Base-by-base conservation (phyloP, 2,797 vertebrate genomes). In the Margarornis squamiger region DNA sequence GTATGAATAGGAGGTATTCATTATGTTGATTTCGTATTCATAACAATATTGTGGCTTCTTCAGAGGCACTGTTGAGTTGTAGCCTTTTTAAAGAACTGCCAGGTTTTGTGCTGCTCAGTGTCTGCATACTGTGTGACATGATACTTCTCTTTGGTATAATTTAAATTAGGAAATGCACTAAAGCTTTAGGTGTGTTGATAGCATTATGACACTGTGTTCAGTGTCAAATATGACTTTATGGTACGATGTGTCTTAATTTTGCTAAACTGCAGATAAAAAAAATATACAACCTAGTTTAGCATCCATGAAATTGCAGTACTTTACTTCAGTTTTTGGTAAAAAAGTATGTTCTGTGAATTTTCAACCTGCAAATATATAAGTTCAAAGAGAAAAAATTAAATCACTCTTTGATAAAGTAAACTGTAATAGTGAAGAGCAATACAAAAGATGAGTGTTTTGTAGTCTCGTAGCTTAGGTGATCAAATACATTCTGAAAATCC, bases 101-200 rank as follows among this genome's bases (percentile, higher is more conserved):
- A 59, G n/a, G 3, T 87, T 74, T 91, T 95, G 82, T 93, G 80
- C 74, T 96, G 80, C 51, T 86, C 12, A 10, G 5, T 72, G 30
- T 62, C 34, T 52, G 14, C 19, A 26, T 39, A 14, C 26, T 59
- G 19, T 9, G 7, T 78, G 55, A 76, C 2, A 2, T 30, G 9
- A 38, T 62, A 19, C 27, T 81, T 86, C 36, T 51, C 71, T 59
- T 65, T 67, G 29, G 21, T 73, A 7, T 73, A 19, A 66, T 62
- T 94, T 86, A 55, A 65, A 20, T 95, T 94, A 79, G 93, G 61
- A 97, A 93, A 95, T 62, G 63, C 46, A 82, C 32, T 77, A 57
- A 75, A 75, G 34, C 72, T 96, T 94, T 94, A 78, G 58, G 67
- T 85, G 26, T 95, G 63, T 90, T 95, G 72, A 68, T 90, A 74